Conservation (phyloP, 1,140 invertebrate species). For the Papilio xuthus region DNA sequence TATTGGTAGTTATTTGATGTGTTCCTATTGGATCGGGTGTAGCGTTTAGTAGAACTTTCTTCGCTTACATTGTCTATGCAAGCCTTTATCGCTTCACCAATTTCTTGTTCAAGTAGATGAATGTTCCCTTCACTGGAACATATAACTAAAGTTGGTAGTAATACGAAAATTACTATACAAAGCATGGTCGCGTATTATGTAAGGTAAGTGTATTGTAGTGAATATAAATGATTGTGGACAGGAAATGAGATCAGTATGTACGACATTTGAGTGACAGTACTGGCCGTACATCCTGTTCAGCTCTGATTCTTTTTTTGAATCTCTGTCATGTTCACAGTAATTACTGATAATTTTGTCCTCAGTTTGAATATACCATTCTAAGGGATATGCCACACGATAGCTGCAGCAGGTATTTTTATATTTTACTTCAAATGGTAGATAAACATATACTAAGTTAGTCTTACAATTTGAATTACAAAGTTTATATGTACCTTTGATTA, state of each 20-base stretch:
- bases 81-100: constrained; percentile 55
- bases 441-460: too few relatives aligned
- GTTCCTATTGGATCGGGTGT: constrained; percentile 14
- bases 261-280: constrained; percentile 59
- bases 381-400: background rate
- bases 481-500: too few relatives aligned
- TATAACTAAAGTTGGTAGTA: constrained; percentile 49
- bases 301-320: constrained; percentile 2
- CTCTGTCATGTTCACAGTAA: background rate
- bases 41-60: background rate
- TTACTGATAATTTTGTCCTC: background rate
- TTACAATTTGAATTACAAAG: too few relatives aligned
- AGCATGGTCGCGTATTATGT: constrained; percentile 20
- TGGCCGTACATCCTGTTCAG: background rate
- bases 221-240: constrained; percentile 47
- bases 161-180: constrained; percentile 52
- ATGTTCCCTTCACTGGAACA: constrained; percentile 68
- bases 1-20: constrained; percentile 37
- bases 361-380: background rate
- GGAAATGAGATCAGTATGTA: constrained; percentile 58
- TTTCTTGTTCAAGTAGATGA: constrained; percentile 66
- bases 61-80: constrained; percentile 47
- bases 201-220: constrained; percentile 17
- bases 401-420: background rate
- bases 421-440: too few relatives aligned